Percentiles rank a stretch among this genome's conserved stretches.
phyloP scores from a whole-genome alignment of 1,140 invertebrate species.

The Cepaea nemoralis region DNA sequence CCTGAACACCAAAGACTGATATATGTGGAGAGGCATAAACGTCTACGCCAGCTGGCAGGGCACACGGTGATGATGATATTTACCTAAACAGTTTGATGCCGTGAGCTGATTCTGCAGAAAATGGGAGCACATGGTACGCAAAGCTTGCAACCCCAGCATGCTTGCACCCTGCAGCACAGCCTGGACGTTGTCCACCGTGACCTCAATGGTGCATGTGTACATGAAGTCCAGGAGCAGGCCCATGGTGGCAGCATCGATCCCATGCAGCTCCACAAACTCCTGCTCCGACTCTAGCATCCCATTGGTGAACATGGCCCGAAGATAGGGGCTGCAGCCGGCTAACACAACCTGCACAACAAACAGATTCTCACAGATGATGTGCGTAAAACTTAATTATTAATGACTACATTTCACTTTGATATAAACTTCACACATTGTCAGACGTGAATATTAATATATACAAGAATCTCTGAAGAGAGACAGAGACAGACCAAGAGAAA shows the following conservation, averaged over 20 bases:
- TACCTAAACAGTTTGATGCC: conserved; percentile 67
- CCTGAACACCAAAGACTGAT: too few species aligned
- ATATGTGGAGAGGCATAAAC: too few species aligned
- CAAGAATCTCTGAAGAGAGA: too few species aligned
- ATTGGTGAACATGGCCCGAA: conserved; percentile 70
- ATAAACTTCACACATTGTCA: too few species aligned
- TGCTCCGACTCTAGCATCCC: conserved; percentile 76
- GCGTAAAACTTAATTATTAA: too few species aligned
- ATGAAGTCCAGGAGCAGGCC: conserved; percentile 88
- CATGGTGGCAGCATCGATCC: conserved; percentile 83
- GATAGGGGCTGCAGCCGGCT: conserved; percentile 68
- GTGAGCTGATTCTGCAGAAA: conserved; percentile 67
- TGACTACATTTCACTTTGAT: too few species aligned
- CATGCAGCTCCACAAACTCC: conserved; percentile 81
- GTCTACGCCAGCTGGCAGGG: too few species aligned
- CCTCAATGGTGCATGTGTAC: conserved; percentile 80
- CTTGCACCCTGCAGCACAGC: conserved; percentile 79
- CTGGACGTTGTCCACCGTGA: conserved; percentile 86
- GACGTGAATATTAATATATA: too few species aligned
- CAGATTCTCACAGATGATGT: too few species aligned
- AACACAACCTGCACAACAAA: conserved; percentile 57
- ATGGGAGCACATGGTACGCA: conserved; percentile 63
- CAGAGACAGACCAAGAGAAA: too few species aligned
- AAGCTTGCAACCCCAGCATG: conserved; percentile 67
- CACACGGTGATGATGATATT: not conserved